Conservation (phyloP, 1,140 invertebrate species). For the Cardiocondyla obscurior region DNA sequence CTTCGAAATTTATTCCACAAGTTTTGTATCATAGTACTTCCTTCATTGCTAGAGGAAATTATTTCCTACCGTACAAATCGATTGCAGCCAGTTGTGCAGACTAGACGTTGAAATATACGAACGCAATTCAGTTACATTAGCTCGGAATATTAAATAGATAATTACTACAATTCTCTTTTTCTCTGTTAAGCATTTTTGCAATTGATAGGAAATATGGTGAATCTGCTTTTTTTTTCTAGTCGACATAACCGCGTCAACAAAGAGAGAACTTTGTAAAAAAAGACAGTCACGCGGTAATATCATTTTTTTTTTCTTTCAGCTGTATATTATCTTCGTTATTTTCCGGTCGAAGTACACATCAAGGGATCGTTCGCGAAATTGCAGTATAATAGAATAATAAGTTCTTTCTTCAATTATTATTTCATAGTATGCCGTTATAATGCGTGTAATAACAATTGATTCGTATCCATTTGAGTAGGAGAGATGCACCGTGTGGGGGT, state of each 20-base stretch:
- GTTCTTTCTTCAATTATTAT: neutral
- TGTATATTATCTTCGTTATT: neutral
- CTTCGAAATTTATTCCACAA: too few species aligned
- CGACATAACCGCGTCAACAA: neutral
- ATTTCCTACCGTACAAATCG: too few species aligned
- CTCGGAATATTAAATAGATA: too few species aligned
- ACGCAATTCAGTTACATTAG: too few species aligned
- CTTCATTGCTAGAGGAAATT: too few species aligned
- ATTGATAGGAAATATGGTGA: neutral
- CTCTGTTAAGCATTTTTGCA: too few species aligned
- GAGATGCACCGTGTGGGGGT: neutral
- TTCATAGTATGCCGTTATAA: neutral
- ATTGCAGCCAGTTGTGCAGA: too few species aligned
- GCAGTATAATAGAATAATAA: neutral
- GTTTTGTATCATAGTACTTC: too few species aligned
- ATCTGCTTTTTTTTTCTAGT: neutral
- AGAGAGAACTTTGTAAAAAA: neutral
- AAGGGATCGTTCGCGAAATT: neutral
- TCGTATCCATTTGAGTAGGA: neutral
- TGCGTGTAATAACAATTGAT: conserved; percentile 20
- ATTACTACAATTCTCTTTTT: too few species aligned
- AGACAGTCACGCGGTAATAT: neutral
- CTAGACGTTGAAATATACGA: too few species aligned
- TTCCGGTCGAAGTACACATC: neutral
- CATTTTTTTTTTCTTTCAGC: neutral